Percentiles rank a stretch among this genome's conserved stretches.
Conservation (phyloP, 2,113 vertebrate genomes). For the Girardinichthys multiradiatus region DNA sequence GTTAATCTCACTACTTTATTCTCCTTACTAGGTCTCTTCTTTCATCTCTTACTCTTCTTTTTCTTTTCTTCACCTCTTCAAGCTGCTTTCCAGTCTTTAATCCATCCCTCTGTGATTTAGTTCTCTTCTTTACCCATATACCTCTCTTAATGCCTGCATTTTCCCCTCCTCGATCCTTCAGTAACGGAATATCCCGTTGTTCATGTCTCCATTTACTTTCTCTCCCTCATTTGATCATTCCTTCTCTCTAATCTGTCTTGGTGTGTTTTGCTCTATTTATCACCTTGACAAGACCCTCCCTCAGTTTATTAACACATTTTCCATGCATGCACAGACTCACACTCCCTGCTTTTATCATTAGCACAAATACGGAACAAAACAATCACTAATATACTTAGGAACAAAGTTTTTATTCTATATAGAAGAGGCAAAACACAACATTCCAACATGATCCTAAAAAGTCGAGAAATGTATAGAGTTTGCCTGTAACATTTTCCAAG, state of each 20-base stretch:
- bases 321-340: not conserved
- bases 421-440: too few species aligned
- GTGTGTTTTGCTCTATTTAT: slow-evolving; percentile 68
- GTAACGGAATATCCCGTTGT: slow-evolving; percentile 33
- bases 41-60: slow-evolving; percentile 17
- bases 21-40: slow-evolving; percentile 16
- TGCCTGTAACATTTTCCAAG: too few species aligned
- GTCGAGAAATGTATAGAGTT: too few species aligned
- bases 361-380: slow-evolving; percentile 8
- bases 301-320: slow-evolving; percentile 68
- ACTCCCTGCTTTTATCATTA: slow-evolving; percentile 35
- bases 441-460: too few species aligned
- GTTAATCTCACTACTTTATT: slow-evolving; percentile 2
- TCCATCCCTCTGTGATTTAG: slow-evolving; percentile 26
- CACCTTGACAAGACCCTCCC: slow-evolving; percentile 70
- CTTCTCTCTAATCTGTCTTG: slow-evolving; percentile 40
- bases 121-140: slow-evolving; percentile 12
- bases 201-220: slow-evolving; percentile 44
- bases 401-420: too few species aligned
- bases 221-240: slow-evolving; percentile 12
- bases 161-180: slow-evolving; percentile 36
- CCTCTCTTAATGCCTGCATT: slow-evolving; percentile 26
- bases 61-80: slow-evolving; percentile 5
- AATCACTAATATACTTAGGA: too few species aligned
- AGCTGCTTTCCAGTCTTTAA: slow-evolving; percentile 26